Base-by-base conservation (phyloP, 1,140 invertebrate species). In the Drosophila elegans region DNA sequence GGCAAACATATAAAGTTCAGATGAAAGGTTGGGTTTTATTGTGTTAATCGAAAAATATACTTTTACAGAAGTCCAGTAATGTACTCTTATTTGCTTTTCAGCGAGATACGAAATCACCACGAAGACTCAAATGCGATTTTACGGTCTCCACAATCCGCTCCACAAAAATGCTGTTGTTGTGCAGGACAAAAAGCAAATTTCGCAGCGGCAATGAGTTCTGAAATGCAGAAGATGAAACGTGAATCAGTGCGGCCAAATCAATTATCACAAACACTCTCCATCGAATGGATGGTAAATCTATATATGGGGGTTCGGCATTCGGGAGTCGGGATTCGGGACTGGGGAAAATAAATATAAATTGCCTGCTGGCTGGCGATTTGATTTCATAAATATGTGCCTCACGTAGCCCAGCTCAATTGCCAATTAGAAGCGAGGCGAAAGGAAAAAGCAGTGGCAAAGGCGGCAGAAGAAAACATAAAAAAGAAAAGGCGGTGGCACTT, bases 401-500 rank as follows among this genome's bases (percentile, higher is more conserved):
- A 91, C 89, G 89, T 91, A 91, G 79, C 39, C 74, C 89, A 91
- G 88, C 89, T 91, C 89, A 91, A 91, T 91, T 91, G 89, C 89
- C 89, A 91, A 91, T 91, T 91, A 91, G 89, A 91, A 91, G 74
- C 56, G 51, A 36, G 45, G 29, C 46, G 38, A 46, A 62, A 64
- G 29, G 29, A 67, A 42, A 55, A 69, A 46, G 29, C 32, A 13
- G 25, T 42, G 27, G 38, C 16, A 51, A 64, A 44, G 11, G 60
- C 34, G 21, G 61, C 36, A 53, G 29, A 11, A 25, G 48, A 45
- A 48, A 68, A 54, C 32, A 69, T 34, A 69, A 69, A 55, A 55
- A 68, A 56, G 34, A 69, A 71, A 56, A 48, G 48, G 62, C 54
- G 59, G 48, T 64, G 82, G 69, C 78, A 71, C 74, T 78, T 80